Base-by-base conservation (phyloP, 2,888 invertebrate species). In the Gari tellinella region DNA sequence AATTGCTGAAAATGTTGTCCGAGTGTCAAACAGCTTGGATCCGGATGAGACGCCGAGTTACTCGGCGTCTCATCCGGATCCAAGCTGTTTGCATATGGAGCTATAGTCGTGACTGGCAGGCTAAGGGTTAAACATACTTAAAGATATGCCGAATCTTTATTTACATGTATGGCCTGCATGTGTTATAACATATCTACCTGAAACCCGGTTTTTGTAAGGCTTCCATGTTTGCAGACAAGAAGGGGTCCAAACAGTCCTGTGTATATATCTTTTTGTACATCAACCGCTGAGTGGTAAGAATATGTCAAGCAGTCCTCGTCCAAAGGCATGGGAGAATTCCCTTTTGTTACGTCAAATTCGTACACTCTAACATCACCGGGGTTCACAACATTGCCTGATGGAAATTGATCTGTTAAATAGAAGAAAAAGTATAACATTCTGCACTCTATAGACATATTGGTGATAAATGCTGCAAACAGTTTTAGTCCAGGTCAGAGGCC, bases 201-300 rank as follows among this genome's bases (percentile, higher is more conserved):
- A 23, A 7, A 46, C 15, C 7, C 38, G 51, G 19, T 37, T 31
- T 31, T 31, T 31, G 31, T 31, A 31, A 82, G 53, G 14, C 63
- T 43, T 37, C 77, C 77, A 26, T 23, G 56, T 26, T 77, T 79
- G 48, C 84, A 85, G 31, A 85, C 62, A n/a, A 85, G 49, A 10
- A 85, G 46, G 14, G 83, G 77, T 5, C 85, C 85, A 31, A 84
- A 74, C 8, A 85, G 53, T 0, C 85, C 85, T 7, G 82, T 62
- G 51, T 81, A 66, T 5, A 79, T 66, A 52, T 85, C 85, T 49
- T 53, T 77, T 7, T 67, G 62, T 7, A 75, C 60, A 45, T 85
- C 82, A 0, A 82, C 78, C n/a, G 75, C 77, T 15, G 85, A 85
- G 23, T 79, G 75, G 48, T 85, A 85, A 31, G 76, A 58, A 60